These are phyloP conservation scores for Lamellibrachia luymesi DNA, from an alignment of 1,140 invertebrate genomes.

Conservation along the genomic window DNA sequence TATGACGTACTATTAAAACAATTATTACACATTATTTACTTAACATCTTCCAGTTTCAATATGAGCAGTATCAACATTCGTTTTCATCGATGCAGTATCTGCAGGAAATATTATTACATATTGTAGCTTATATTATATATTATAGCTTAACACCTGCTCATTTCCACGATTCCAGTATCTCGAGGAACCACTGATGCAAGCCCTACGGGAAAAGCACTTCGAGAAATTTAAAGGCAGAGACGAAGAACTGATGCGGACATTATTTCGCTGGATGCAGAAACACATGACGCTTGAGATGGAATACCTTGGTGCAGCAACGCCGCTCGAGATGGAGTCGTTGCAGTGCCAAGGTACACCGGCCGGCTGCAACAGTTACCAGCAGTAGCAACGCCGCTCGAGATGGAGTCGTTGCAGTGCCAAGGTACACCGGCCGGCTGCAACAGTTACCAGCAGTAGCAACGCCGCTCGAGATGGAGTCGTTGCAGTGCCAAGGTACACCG, in stretches of 20 bases:
- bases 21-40: not conserved
- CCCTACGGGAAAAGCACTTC: not conserved
- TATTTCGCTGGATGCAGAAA: slow-evolving; percentile 9
- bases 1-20: not conserved
- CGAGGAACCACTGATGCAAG: slow-evolving; percentile 12
- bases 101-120: not conserved
- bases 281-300: not conserved
- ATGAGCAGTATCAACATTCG: not conserved
- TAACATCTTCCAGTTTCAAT: not conserved
- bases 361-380: too few species aligned
- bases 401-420: too few species aligned
- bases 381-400: too few species aligned
- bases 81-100: not conserved
- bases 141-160: not conserved
- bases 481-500: too few species aligned
- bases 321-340: too few species aligned
- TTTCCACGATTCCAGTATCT: not conserved
- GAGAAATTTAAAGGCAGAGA: not conserved
- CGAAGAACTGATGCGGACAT: slow-evolving; percentile 13
- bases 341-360: too few species aligned
- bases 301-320: too few species aligned
- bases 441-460: too few species aligned
- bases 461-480: too few species aligned
- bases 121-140: too few species aligned
- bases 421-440: too few species aligned